Conservation (phyloP, 2,113 vertebrate species). For the Myiopsitta monachus region DNA sequence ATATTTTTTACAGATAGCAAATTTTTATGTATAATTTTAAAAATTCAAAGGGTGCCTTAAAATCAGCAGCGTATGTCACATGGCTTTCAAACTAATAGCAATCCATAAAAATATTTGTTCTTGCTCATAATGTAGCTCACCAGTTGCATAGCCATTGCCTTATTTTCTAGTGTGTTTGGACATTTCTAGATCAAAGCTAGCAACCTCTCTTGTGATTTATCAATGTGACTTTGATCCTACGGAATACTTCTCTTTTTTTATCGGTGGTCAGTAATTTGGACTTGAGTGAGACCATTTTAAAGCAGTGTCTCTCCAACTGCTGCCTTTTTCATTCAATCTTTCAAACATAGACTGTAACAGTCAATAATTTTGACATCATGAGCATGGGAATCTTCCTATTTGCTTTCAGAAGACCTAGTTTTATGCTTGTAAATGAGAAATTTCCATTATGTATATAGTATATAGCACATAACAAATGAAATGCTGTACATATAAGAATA, state of each 20-base stretch:
- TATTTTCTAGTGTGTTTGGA: neutral
- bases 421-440: neutral
- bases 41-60: neutral
- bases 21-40: neutral
- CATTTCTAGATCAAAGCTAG: neutral
- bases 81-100: neutral
- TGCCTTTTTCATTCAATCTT: neutral
- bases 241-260: neutral
- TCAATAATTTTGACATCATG: neutral
- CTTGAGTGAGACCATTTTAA: neutral
- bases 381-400: neutral
- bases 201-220: neutral
- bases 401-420: neutral
- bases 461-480: neutral
- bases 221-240: neutral
- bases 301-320: neutral
- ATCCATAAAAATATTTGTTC: neutral
- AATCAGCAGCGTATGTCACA: neutral
- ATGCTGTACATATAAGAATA: neutral
- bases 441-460: neutral
- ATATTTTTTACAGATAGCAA: neutral
- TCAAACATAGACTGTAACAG: neutral
- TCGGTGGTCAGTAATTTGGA: neutral
- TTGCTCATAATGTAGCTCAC: neutral
- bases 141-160: neutral